These are phyloP conservation scores for Anarhynchus alexandrinus DNA, from an alignment of 2,113 vertebrate species.

Conservation along the genomic window DNA sequence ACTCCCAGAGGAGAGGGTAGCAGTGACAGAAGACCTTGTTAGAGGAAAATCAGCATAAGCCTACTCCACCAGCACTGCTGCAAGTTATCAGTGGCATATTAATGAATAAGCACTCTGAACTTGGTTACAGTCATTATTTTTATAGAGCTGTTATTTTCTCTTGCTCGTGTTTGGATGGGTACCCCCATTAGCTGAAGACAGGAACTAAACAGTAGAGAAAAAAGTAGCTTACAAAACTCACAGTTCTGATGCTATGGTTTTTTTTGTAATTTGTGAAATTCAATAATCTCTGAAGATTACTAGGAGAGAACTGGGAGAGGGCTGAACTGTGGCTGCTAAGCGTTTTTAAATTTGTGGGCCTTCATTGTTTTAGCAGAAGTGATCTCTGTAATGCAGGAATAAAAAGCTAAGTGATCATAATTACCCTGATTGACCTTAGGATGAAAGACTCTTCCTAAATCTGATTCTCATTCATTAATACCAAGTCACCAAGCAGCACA, in stretches of 20 bases:
- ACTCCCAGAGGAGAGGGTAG: neutral
- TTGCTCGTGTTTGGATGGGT: fast-evolving
- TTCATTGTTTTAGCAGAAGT: neutral
- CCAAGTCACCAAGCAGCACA: slow-evolving; percentile 5
- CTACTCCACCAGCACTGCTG: neutral
- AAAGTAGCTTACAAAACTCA: neutral
- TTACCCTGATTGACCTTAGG: slow-evolving; percentile 15
- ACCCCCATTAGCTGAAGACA: neutral
- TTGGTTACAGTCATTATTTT: neutral
- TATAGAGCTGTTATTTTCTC: neutral
- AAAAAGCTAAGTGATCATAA: neutral
- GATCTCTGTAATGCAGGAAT: neutral
- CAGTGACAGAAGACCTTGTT: slow-evolving; percentile 9
- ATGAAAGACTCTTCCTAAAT: slow-evolving; percentile 11
- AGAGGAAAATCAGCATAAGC: slow-evolving; percentile 10
- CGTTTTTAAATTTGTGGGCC: neutral
- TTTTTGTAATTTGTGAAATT: neutral
- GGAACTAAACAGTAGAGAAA: neutral
- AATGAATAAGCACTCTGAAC: slow-evolving; percentile 8
- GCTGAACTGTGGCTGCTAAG: neutral
- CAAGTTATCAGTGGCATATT: slow-evolving; percentile 19
- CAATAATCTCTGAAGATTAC: neutral
- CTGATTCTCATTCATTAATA: slow-evolving; percentile 37
- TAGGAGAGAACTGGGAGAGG: neutral
- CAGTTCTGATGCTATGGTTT: neutral